phyloP scores from a whole-genome alignment of 2,888 invertebrate species.

The Tachina lurida region DNA sequence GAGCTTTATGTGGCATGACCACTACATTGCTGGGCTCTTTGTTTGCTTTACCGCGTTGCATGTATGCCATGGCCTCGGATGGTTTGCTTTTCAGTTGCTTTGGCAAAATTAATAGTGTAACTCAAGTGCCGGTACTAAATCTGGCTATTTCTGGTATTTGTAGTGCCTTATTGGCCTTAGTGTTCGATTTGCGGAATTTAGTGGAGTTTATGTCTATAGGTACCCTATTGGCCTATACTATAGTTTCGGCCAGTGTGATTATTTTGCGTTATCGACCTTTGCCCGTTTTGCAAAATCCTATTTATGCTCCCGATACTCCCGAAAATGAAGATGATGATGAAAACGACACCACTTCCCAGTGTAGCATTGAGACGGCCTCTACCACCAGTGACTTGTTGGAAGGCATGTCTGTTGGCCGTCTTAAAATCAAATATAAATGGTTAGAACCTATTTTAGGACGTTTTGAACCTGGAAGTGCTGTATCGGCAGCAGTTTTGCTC shows the following conservation, averaged over 20 bases:
- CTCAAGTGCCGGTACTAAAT: constrained; percentile 91
- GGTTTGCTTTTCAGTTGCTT: constrained; percentile 92
- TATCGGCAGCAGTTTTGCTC: constrained; percentile 88
- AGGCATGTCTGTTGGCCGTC: constrained; percentile 86
- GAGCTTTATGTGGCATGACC: constrained; percentile 96
- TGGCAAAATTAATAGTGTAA: constrained; percentile 89
- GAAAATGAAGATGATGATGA: constrained; percentile 85
- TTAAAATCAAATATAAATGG: constrained; percentile 89
- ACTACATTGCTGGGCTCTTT: constrained; percentile 93
- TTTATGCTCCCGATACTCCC: constrained; percentile 84
- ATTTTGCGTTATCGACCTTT: constrained; percentile 91
- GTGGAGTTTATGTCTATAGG: constrained; percentile 98
- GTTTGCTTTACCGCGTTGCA: constrained; percentile 92
- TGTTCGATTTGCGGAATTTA: constrained; percentile 94
- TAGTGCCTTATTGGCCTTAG: constrained; percentile 90
- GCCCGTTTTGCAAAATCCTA: constrained; percentile 84
- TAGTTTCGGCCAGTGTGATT: constrained; percentile 95
- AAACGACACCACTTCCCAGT: constrained; percentile 85
- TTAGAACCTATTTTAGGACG: constrained; percentile 88
- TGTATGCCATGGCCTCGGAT: constrained; percentile 96
- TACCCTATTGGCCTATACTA: constrained; percentile 93
- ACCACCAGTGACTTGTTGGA: constrained; percentile 85
- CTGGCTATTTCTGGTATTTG: constrained; percentile 89
- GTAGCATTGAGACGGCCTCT: constrained; percentile 86
- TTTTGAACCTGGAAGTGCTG: constrained; percentile 90